Base-by-base conservation (phyloP, 2,888 invertebrate species). In the Nasonia oneida region DNA sequence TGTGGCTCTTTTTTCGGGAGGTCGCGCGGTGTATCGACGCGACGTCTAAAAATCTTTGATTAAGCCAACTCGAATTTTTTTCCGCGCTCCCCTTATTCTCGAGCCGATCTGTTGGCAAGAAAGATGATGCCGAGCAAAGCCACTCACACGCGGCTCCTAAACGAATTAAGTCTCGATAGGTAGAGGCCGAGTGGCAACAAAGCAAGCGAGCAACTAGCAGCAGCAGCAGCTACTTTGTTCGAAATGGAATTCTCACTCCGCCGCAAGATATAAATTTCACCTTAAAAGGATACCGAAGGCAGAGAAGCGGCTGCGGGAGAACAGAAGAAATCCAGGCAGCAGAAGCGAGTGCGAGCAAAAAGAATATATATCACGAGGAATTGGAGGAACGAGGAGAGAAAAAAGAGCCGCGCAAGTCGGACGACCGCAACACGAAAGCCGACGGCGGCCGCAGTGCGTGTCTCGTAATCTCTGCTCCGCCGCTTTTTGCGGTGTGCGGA, bases 401-500 rank as follows among this genome's bases (percentile, higher is more conserved):
- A 75, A 67, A 37, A 64, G 37, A 39, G 37, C 50, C 64, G 61
- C 61, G 73, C 57, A 76, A 79, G 39, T 39, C 64, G 70, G 23
- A 74, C 53, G 37, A 86, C 86, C 86, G 81, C 86, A 81, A 79
- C 80, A 78, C 74, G 78, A 82, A 82, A 77, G 85, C 74, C 61
- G 74, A 29, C 76, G 79, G 39, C 47, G 67, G 14, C 10, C 42
- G 18, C 37, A 64, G 84, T 84, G 84, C 84, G 87, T 87, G 84
- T 80, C 83, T 79, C 82, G 79, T 87, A 87, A 87, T 87, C 85
- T 85, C 74, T 83, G 75, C 67, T 83, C 10, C 57, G 57, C 75
- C 15, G 47, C 47, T 84, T 84, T 85, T 85, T 77, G 82, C 80
- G 37, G 67, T 39, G 23, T n/a, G 47, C 50, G 4, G 33, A 71